Base-by-base conservation (phyloP, 2,888 invertebrate species). In the Ichneumoninae sp. region DNA sequence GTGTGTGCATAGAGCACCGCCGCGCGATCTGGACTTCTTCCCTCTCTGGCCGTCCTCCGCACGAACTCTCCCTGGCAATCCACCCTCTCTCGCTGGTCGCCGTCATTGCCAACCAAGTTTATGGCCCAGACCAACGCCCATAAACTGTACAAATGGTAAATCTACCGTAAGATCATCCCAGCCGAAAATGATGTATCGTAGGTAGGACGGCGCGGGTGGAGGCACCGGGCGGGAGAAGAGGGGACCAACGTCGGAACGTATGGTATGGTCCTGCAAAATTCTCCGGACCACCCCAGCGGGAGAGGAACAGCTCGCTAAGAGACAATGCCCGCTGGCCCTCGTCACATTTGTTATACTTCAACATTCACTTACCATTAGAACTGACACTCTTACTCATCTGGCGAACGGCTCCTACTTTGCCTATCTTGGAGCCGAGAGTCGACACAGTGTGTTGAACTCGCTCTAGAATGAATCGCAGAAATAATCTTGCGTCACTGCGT, bases 161-260 rank as follows among this genome's bases (percentile, higher is more conserved):
- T 94, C 93, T 93, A 93, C 91, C 93, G 94, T 93, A 92, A 93
- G 92, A 93, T 92, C 93, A 93, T 93, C 91, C 93, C 93, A 93
- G 92, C 93, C 93, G 93, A 93, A 93, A 93, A 93, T 93, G 94
- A 94, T 93, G 92, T 93, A 94, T 94, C 91, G 92, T 91, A 90
- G 90, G 89, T 91, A 86, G 82, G 82, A 85, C 87, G 78, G 83
- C 65, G 85, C 85, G 83, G 85, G 69, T 82, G 82, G 82, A 54
- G 60, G n/a, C 22, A 74, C 62, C 10, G 36, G 69, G 50, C 22
- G 10, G 26, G 40, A 50, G 47, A 76, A 83, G 70, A 80, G 33
- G 77, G 77, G 69, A 74, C 83, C 74, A 80, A 76, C 79, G 72
- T 76, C 66, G 30, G 26, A 69, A 80, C 86, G 60, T 75, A 77